phyloP scores from a whole-genome alignment of 30 jellyfish, hydroid and myxozoan species.

The Aurelia aurita complex sp. Pacific region DNA sequence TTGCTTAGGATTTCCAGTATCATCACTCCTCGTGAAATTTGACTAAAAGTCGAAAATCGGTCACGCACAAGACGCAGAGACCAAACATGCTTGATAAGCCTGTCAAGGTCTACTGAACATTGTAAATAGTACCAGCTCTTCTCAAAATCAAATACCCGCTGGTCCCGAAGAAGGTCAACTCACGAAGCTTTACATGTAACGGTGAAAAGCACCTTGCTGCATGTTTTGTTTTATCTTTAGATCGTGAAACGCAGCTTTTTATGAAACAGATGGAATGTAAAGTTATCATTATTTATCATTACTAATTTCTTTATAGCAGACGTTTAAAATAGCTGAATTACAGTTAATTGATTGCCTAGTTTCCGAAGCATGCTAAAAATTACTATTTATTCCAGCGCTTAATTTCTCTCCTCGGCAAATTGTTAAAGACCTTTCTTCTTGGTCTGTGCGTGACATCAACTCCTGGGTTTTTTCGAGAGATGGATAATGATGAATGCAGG shows the following conservation, averaged over 20 bases:
- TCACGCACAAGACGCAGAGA: slow-evolving; percentile 51
- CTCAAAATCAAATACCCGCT: slow-evolving; percentile 26
- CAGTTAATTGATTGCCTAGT: too few relatives aligned
- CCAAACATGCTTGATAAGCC: slow-evolving; percentile 41
- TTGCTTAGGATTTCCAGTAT: too few relatives aligned
- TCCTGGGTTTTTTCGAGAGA: too few relatives aligned
- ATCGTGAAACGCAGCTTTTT: neutral
- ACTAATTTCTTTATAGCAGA: too few relatives aligned
- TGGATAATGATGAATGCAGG: too few relatives aligned
- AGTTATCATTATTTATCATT: neutral
- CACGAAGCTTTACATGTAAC: too few relatives aligned
- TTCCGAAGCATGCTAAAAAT: slow-evolving; percentile 17
- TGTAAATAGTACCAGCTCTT: slow-evolving; percentile 31
- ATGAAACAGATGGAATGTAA: neutral
- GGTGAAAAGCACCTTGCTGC: neutral
- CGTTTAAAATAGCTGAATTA: too few relatives aligned
- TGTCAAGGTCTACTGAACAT: slow-evolving; percentile 7
- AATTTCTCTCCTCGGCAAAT: neutral
- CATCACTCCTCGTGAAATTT: too few relatives aligned
- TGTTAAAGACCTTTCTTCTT: too few relatives aligned
- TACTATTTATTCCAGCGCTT: neutral
- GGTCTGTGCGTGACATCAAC: too few relatives aligned
- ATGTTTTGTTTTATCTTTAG: neutral
- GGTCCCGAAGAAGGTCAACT: too few relatives aligned
- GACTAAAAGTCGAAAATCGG: neutral